Base-by-base conservation (phyloP, 2,888 invertebrate genomes). In the Chrysolina oricalcia region DNA sequence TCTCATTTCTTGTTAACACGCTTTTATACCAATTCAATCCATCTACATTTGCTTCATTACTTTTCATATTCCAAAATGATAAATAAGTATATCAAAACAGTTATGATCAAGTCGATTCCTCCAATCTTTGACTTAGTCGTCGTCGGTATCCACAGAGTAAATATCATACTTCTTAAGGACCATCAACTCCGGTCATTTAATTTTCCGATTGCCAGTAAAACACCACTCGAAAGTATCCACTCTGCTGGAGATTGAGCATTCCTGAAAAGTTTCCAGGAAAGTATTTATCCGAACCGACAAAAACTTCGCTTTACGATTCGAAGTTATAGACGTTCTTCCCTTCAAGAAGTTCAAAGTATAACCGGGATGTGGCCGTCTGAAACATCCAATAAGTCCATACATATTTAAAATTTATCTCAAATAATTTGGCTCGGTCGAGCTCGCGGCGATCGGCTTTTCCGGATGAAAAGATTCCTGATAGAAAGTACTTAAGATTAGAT, bases 341-440 rank as follows among this genome's bases (percentile, higher is more conserved):
- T 59, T 35, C 59, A 35, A 59, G 35, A 59, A 59, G 27, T 59
- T 59, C 59, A 59, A 59, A 59, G 59, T 17, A 59, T 59, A 59
- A 59, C 9, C 15, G 35, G 59, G 59, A 59, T 59, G n/a, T 27
- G 35, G 59, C n/a, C 27, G 23, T 27, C 59, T 59, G 59, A 59
- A 35, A 27, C 27, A 59, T 59, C 59, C 59, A 59, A 59, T 59
- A 59, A 59, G 59, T 59, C 59, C 59, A 59, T 59, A 59, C 59
- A 59, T 59, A 59, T 59, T 59, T 59, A 15, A 59, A 59, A 59
- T 59, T 59, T 27, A 59, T 59, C 59, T 59, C 59, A 23, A 59
- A 59, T 59, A 59, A 59, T 59, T 59, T 59, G 59, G 59, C 50
- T 50, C 50, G 50, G 50, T 50, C 19, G 11, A n/a, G 50, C 59